Evolutionary conservation across 2,113 vertebrate genomes (phyloP), one percentile per base, ranked within the genome.

Genomic region (Mobula hypostoma): DNA sequence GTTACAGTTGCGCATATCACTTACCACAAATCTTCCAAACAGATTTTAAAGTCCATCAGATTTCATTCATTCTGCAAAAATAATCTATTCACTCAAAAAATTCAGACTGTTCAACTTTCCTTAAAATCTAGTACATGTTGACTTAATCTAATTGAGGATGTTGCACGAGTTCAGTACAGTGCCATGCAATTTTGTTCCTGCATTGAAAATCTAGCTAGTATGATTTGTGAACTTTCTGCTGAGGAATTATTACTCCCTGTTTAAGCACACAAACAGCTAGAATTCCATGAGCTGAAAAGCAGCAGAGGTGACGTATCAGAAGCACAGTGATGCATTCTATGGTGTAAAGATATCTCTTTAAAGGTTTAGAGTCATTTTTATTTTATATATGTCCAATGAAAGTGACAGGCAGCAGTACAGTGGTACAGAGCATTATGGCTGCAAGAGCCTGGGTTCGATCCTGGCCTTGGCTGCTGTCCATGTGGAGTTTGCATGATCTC

Each of bases 141-240:
- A 90, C n/a, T 90, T 90, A 90, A 90, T 90, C 85, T 66, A 63
- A 68, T 90, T 90, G n/a, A 90, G 72, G 91, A 93, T 93, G 36
- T 56, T 74, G 68, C 27, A 74, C 40, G 36, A 70, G 72, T 76
- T 93, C 91, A 93, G 48, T 93, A 56, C 36, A 76, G 21, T 48
- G 70, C 70, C 68, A 27, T 70, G 56, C 40, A 93, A 70, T 32
- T 36, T 24, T 56, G 48, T 93, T 36, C 5, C 9, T 74, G 66
- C 21, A 70, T 70, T 63, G 19, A n/a, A 21, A 36, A 29, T 36
- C 32, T n/a, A 32, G n/a, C 9, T 70, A 36, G 68, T 91, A 91
- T 36, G n/a, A 92, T 92, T 24, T n/a, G 4, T 19, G 32, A 32
- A 8, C n/a, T 32, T 91, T 91, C 27, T 61, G 11, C 29, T 87